phyloP scores from a whole-genome alignment of 2,113 vertebrate genomes.

The Micromys minutus region DNA sequence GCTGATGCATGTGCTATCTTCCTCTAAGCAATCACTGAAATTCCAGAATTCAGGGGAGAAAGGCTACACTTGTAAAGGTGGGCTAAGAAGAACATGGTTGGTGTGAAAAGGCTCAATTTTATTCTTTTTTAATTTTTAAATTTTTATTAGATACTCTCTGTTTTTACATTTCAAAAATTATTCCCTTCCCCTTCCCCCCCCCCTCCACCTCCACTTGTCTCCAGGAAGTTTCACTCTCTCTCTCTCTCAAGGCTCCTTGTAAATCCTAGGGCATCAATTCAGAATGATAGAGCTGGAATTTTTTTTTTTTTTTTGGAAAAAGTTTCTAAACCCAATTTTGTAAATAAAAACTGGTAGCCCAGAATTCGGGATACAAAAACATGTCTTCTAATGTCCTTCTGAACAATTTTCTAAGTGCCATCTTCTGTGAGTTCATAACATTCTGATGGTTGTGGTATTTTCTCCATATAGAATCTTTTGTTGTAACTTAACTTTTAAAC shows the following conservation, averaged over 20 bases:
- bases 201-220: too few species aligned
- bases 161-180: too few species aligned
- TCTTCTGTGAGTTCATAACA: slow-evolving; percentile 5
- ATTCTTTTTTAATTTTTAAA: too few species aligned
- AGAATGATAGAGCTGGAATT: not conserved
- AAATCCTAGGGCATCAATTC: not conserved
- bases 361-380: not conserved
- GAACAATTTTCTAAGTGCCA: not conserved
- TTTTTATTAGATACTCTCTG: too few species aligned
- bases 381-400: not conserved
- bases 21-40: slow-evolving; percentile 56
- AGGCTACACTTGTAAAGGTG: slow-evolving; percentile 54
- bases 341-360: slow-evolving; percentile 7
- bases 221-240: too few species aligned
- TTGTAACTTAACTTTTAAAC: not conserved
- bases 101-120: not conserved
- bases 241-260: slow-evolving; percentile 16
- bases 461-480: not conserved
- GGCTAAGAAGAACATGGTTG: not conserved
- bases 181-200: too few species aligned
- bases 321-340: too few species aligned
- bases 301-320: too few species aligned
- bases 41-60: slow-evolving; percentile 37
- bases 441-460: not conserved
- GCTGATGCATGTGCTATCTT: slow-evolving; percentile 81